Conservation (phyloP, 2,888 invertebrate genomes). For the Tubulanus polymorphus region DNA sequence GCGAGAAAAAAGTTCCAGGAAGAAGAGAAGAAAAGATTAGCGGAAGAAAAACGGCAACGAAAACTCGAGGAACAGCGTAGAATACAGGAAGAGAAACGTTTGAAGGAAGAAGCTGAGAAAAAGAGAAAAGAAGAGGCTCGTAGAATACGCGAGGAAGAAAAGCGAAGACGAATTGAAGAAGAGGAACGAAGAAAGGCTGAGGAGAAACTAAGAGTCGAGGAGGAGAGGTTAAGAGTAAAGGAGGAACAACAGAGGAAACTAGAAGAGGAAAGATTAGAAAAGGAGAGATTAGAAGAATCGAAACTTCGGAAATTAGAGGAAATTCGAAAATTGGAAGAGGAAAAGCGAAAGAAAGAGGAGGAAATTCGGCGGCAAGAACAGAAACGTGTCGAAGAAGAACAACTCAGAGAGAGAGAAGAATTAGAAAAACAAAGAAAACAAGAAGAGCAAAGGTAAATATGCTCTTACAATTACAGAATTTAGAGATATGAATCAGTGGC, state of each 20-base stretch:
- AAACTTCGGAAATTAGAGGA: not conserved
- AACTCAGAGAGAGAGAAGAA: conserved; percentile 14
- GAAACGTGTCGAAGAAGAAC: conserved; percentile 12
- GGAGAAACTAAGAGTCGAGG: not conserved
- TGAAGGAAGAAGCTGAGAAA: conserved; percentile 18
- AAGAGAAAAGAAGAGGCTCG: conserved; percentile 18
- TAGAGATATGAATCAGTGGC: not conserved
- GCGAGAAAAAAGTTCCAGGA: not conserved
- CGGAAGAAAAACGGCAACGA: conserved; percentile 6
- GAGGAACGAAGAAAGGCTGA: conserved; percentile 10
- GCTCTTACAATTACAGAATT: conserved; percentile 18
- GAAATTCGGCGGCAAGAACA: conserved; percentile 14
- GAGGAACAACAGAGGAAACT: not conserved
- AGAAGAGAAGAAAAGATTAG: not conserved
- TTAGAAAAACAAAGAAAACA: conserved; percentile 19
- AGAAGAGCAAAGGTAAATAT: conserved; percentile 12
- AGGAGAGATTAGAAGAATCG: conserved; percentile 16
- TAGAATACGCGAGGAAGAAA: conserved; percentile 17
- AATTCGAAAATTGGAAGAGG: conserved; percentile 4
- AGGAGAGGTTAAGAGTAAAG: not conserved
- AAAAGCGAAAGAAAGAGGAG: conserved; percentile 14
- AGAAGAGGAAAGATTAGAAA: not conserved
- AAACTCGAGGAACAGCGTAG: conserved; percentile 4
- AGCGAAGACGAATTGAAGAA: conserved; percentile 14
- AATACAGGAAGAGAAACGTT: conserved; percentile 9